Conservation (phyloP, 2,888 invertebrate species). For the Argyra leucocephala region DNA sequence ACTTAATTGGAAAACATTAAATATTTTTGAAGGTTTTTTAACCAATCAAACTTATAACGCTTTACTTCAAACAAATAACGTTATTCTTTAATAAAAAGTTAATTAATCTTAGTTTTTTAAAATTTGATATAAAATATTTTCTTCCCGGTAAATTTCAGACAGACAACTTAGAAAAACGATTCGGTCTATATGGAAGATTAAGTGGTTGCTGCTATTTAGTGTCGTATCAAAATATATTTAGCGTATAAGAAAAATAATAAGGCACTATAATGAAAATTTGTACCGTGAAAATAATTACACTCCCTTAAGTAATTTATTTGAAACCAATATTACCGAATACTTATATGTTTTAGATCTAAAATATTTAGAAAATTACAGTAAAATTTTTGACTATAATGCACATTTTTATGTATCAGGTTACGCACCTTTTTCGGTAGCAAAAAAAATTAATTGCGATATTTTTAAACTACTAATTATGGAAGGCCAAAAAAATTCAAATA, state of each 20-base stretch:
- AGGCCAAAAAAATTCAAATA: neutral
- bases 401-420: neutral
- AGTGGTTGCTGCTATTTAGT: neutral
- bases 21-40: neutral
- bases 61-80: neutral
- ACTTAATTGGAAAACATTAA: neutral
- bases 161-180: neutral
- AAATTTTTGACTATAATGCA: neutral
- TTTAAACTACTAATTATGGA: neutral
- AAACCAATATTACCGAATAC: neutral
- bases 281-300: neutral
- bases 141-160: neutral
- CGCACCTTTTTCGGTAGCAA: neutral
- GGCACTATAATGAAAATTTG: neutral
- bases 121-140: slow-evolving; percentile 1
- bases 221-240: neutral
- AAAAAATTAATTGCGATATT: neutral
- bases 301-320: neutral
- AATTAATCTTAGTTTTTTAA: neutral
- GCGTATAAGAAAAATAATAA: neutral
- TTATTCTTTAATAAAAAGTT: neutral
- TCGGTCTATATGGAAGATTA: neutral
- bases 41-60: neutral
- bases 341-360: neutral
- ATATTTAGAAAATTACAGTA: neutral